phyloP scores from a whole-genome alignment of 2,797 vertebrate genomes.

The Nothura maculosa region DNA sequence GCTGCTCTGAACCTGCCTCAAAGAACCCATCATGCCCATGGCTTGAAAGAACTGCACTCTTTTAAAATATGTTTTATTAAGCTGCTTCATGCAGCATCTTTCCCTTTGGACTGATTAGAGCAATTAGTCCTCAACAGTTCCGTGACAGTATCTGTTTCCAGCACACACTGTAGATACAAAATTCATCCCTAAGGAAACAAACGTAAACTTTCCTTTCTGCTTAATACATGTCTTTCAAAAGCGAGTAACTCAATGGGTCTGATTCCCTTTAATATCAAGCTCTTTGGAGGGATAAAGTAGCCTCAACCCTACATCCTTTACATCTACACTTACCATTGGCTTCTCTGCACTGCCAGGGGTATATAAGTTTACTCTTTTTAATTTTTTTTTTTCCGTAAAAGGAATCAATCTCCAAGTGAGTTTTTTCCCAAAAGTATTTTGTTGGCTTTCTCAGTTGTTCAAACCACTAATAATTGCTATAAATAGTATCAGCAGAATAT shows the following conservation, averaged over 20 bases:
- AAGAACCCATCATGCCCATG: slow-evolving; percentile 18
- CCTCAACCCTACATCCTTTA: background rate
- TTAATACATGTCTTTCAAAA: slow-evolving; percentile 22
- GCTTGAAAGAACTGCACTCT: background rate
- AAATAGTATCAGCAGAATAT: background rate
- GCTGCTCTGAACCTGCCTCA: background rate
- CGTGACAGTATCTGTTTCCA: slow-evolving; percentile 44
- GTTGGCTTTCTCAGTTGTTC: background rate
- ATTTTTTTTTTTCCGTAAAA: background rate
- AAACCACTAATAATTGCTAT: background rate
- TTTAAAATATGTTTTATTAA: slow-evolving; percentile 45
- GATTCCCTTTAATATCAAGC: background rate
- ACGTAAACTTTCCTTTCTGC: slow-evolving; percentile 37
- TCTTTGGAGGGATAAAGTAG: background rate
- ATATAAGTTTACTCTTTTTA: background rate
- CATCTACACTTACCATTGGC: background rate
- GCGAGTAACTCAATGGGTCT: background rate
- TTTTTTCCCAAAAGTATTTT: background rate
- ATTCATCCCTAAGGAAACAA: slow-evolving; percentile 42
- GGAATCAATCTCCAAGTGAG: background rate
- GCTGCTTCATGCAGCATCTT: background rate
- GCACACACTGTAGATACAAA: slow-evolving; percentile 16
- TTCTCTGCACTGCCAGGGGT: background rate
- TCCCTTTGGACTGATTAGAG: slow-evolving; percentile 52
- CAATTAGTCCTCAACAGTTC: slow-evolving; percentile 57